Conservation (phyloP, 2,888 invertebrate genomes). For the Pammene fasciana region DNA sequence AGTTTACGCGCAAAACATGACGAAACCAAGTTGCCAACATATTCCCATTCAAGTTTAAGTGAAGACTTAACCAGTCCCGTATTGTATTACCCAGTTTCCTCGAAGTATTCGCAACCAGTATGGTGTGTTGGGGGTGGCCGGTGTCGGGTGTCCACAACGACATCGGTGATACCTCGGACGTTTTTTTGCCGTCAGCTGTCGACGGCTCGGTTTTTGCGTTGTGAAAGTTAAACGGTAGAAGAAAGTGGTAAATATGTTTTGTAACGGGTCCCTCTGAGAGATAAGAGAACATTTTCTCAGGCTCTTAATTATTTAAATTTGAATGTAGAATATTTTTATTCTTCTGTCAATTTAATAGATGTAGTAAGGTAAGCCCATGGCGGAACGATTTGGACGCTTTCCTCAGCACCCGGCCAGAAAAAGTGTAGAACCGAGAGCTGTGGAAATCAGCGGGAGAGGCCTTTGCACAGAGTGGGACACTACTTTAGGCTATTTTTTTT, state of each 20-base stretch:
- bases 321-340: too few species aligned
- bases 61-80: conserved; percentile 29
- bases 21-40: background rate
- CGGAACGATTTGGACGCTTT: too few species aligned
- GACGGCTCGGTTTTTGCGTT: conserved; percentile 36
- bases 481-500: too few species aligned
- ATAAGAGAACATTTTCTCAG: too few species aligned
- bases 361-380: too few species aligned
- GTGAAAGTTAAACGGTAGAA: conserved; percentile 11
- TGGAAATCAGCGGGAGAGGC: too few species aligned
- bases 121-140: conserved; percentile 47
- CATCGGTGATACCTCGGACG: conserved; percentile 60
- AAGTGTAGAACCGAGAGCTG: too few species aligned
- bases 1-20: background rate
- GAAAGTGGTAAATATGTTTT: background rate
- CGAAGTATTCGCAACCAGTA: conserved; percentile 45
- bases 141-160: conserved; percentile 45
- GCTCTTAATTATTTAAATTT: too few species aligned
- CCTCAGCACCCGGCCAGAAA: too few species aligned
- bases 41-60: conserved; percentile 1
- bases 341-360: too few species aligned
- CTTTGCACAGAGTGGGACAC: too few species aligned
- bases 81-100: conserved; percentile 31
- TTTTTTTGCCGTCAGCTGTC: conserved; percentile 62
- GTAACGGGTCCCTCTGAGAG: background rate